Evolutionary conservation across 2,888 invertebrate species (phyloP).

Genomic region (Cordilura impudica): DNA sequence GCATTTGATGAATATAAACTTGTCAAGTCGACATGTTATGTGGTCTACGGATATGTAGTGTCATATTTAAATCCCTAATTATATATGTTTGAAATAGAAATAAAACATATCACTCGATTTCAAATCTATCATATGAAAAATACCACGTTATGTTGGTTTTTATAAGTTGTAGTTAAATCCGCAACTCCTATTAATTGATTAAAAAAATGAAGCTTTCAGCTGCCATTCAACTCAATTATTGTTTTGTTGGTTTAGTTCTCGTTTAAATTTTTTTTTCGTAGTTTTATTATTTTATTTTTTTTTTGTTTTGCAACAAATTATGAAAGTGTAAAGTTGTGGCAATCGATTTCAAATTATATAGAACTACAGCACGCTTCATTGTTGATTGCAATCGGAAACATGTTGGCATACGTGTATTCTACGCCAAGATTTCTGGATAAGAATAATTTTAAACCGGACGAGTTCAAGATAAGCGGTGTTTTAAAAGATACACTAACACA

Average conservation of each 20-base stretch:
- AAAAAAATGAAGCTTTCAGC: too few relatives aligned
- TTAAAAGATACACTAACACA: slow-evolving; percentile 9
- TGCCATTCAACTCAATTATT: not conserved
- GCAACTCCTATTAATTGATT: too few relatives aligned
- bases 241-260: not conserved
- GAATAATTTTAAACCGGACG: slow-evolving; percentile 54
- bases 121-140: too few relatives aligned
- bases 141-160: not conserved
- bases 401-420: slow-evolving; percentile 52
- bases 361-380: slow-evolving; percentile 52
- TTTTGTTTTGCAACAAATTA: slow-evolving; percentile 35
- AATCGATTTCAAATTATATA: slow-evolving; percentile 59
- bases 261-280: not conserved
- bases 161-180: not conserved
- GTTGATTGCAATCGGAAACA: slow-evolving; percentile 57
- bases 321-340: slow-evolving; percentile 60
- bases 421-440: slow-evolving; percentile 50
- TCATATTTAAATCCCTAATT: not conserved
- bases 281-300: not conserved
- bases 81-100: too few relatives aligned
- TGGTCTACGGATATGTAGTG: not conserved
- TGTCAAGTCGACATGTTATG: slow-evolving; percentile 33
- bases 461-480: slow-evolving; percentile 34
- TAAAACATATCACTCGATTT: too few relatives aligned
- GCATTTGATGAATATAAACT: slow-evolving; percentile 8